A percentile compares a stretch with the other conserved stretches of the same genome.
Conservation (phyloP, 1,140 invertebrate species). For the Pseudoatta argentina region DNA sequence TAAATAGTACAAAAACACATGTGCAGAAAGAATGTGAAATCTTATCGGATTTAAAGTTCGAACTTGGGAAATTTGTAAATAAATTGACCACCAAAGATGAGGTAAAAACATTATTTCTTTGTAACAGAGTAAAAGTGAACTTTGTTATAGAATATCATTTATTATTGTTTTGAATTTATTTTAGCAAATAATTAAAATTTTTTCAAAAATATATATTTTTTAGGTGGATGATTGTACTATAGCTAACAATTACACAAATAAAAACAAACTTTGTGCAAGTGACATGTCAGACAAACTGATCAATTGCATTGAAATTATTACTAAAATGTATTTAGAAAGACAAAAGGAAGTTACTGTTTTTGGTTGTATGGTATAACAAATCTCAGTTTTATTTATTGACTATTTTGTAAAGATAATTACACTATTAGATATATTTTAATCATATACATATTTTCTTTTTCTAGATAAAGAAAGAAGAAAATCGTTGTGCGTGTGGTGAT, state of each 20-base stretch:
- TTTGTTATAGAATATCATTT: constrained; percentile 29
- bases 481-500: constrained; percentile 53
- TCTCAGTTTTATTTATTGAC: constrained; percentile 43
- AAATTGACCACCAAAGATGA: constrained; percentile 60
- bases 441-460: constrained; percentile 26
- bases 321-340: constrained; percentile 75
- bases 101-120: constrained; percentile 45
- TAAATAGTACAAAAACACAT: constrained; percentile 70
- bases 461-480: constrained; percentile 46
- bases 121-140: constrained; percentile 17
- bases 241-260: constrained; percentile 26
- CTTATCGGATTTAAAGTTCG: constrained; percentile 72
- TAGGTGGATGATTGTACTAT: constrained; percentile 24
- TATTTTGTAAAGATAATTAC: background rate
- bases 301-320: constrained; percentile 72
- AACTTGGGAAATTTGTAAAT: constrained; percentile 70
- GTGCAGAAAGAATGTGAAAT: constrained; percentile 75
- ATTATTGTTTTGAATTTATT: constrained; percentile 24
- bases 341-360: constrained; percentile 65
- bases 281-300: constrained; percentile 69
- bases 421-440: background rate
- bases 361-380: constrained; percentile 61
- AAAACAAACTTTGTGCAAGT: constrained; percentile 26
- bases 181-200: constrained; percentile 1
- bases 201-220: constrained; percentile 4